These are phyloP conservation scores for Oncorhynchus mykiss DNA, from an alignment of 2,113 vertebrate species.

Conservation along the genomic window DNA sequence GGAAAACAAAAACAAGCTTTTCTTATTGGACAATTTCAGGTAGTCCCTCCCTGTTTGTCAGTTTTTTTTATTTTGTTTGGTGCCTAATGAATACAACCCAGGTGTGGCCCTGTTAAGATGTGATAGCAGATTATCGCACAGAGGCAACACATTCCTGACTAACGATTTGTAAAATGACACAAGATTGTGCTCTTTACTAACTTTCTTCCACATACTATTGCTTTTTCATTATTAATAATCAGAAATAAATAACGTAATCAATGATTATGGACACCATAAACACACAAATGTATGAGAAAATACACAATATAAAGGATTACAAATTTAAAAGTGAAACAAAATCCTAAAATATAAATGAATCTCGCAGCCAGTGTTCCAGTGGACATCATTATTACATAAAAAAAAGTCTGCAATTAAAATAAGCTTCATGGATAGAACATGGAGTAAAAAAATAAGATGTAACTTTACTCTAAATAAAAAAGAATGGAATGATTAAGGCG, in stretches of 20 bases:
- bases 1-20: no score
- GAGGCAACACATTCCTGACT: slow-evolving; percentile 78
- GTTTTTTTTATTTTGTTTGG: no score
- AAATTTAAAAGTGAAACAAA: slow-evolving; percentile 57
- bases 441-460: slow-evolving; percentile 54
- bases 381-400: slow-evolving; percentile 54
- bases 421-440: slow-evolving; percentile 31
- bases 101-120: slow-evolving; percentile 28
- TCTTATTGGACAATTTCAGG: no score
- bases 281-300: slow-evolving; percentile 64
- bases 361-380: slow-evolving; percentile 55
- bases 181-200: slow-evolving; percentile 86
- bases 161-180: slow-evolving; percentile 67
- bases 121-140: slow-evolving; percentile 24
- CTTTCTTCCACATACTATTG: slow-evolving; percentile 85
- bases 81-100: no score
- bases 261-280: slow-evolving; percentile 53
- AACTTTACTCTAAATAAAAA: slow-evolving; percentile 32
- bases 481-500: slow-evolving; percentile 86
- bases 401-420: slow-evolving; percentile 52
- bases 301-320: slow-evolving; percentile 52
- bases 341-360: slow-evolving; percentile 66
- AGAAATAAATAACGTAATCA: slow-evolving; percentile 47
- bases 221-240: slow-evolving; percentile 84
- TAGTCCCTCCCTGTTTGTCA: no score